Evolutionary conservation across 2,113 vertebrate species (phyloP).

Genomic region (Forbesichthys papilliferus): DNA sequence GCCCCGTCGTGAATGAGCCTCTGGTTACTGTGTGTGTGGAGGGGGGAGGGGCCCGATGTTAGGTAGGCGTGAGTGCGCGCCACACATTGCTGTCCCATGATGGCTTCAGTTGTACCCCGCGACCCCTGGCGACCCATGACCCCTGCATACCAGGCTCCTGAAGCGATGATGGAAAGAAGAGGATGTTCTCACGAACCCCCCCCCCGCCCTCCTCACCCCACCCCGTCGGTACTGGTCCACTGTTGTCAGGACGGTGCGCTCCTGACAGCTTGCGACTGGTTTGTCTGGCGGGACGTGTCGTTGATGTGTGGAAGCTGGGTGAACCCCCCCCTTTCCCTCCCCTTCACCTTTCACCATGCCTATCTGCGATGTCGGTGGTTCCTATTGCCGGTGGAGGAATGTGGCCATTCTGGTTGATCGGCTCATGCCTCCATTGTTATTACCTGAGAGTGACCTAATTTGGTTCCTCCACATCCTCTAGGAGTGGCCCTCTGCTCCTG

Average conservation of each 20-base stretch:
- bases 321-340: slow-evolving; percentile 41
- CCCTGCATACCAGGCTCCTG: slow-evolving; percentile 1
- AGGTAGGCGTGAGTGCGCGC: slow-evolving; percentile 34
- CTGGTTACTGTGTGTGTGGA: slow-evolving; percentile 22
- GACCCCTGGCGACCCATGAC: slow-evolving; percentile 9
- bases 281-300: slow-evolving; percentile 35
- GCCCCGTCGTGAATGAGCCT: slow-evolving; percentile 35
- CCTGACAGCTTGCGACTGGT: slow-evolving; percentile 65
- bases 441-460: slow-evolving; percentile 54
- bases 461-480: slow-evolving; percentile 41
- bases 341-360: slow-evolving; percentile 1
- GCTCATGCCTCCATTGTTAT: slow-evolving; percentile 40
- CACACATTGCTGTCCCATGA: slow-evolving; percentile 54
- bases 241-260: slow-evolving; percentile 38
- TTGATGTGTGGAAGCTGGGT: slow-evolving; percentile 56
- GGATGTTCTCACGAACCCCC: background rate
- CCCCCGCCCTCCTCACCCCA: too few relatives aligned
- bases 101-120: slow-evolving; percentile 43
- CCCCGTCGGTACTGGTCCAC: slow-evolving; percentile 41
- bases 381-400: slow-evolving; percentile 53
- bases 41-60: slow-evolving; percentile 15
- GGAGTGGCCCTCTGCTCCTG: slow-evolving; percentile 23
- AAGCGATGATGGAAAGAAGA: background rate
- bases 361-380: slow-evolving; percentile 35
- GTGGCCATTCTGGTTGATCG: slow-evolving; percentile 52